phyloP scores from a whole-genome alignment of 1,140 invertebrate species.

The Hyles vespertilio region DNA sequence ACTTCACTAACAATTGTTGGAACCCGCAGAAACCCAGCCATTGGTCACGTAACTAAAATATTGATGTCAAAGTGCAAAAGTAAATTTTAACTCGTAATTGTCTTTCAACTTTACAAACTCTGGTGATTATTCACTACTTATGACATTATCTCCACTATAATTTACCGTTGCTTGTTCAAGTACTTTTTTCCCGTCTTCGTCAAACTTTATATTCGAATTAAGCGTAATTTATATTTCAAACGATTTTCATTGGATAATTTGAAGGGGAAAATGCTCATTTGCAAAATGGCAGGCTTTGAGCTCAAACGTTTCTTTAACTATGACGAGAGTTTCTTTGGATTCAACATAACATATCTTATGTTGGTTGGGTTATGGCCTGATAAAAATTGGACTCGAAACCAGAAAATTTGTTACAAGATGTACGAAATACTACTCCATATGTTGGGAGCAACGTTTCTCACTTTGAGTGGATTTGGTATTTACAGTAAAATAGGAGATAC shows the following conservation, averaged over 20 bases:
- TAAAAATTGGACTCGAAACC: slow-evolving; percentile 26
- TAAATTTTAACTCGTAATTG: slow-evolving; percentile 1
- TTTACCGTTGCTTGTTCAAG: slow-evolving; percentile 9
- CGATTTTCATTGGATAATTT: too few relatives aligned
- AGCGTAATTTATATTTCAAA: too few relatives aligned
- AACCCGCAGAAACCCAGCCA: background rate
- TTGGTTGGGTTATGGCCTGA: slow-evolving; percentile 53
- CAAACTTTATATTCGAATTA: too few relatives aligned
- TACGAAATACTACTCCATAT: slow-evolving; percentile 39
- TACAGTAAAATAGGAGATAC: slow-evolving; percentile 36
- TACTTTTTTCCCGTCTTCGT: background rate
- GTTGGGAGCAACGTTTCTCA: slow-evolving; percentile 35
- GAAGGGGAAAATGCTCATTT: slow-evolving; percentile 13
- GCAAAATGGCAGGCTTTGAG: slow-evolving; percentile 28
- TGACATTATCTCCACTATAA: slow-evolving; percentile 6
- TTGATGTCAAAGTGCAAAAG: background rate
- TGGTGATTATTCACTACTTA: slow-evolving; percentile 8
- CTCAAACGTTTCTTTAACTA: slow-evolving; percentile 19
- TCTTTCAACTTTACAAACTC: slow-evolving; percentile 1
- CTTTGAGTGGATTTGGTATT: slow-evolving; percentile 44
- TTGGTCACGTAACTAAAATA: slow-evolving; percentile 2
- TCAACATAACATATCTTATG: slow-evolving; percentile 53
- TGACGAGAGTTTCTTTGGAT: slow-evolving; percentile 42
- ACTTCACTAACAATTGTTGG: too few relatives aligned
- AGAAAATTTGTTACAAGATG: slow-evolving; percentile 34